phyloP scores from a whole-genome alignment of 2,113 vertebrate species.

The Saccopteryx leptura region DNA sequence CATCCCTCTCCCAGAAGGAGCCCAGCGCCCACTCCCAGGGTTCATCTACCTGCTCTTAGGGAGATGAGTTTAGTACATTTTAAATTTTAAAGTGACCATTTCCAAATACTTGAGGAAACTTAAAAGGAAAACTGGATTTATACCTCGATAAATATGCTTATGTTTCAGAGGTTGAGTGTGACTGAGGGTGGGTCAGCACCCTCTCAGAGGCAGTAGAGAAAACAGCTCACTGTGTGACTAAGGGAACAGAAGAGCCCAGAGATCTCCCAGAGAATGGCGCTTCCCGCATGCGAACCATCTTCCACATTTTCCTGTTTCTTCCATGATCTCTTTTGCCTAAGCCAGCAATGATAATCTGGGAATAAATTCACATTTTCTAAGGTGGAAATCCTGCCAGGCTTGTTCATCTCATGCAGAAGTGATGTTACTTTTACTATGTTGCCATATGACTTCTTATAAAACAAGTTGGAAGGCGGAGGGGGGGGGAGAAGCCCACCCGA shows the following conservation, averaged over 20 bases:
- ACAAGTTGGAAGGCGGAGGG: constrained; percentile 76
- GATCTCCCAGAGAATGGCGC: background rate
- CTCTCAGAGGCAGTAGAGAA: background rate
- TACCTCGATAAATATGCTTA: background rate
- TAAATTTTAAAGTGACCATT: constrained; percentile 72
- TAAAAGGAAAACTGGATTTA: background rate
- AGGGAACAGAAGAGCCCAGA: background rate
- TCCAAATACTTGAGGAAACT: constrained; percentile 54
- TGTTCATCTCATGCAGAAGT: constrained; percentile 85
- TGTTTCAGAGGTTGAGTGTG: background rate
- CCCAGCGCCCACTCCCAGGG: background rate
- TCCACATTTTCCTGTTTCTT: constrained; percentile 64
- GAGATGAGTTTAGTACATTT: constrained; percentile 31
- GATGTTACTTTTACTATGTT: constrained; percentile 81
- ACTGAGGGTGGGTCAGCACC: background rate
- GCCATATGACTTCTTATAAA: constrained; percentile 85
- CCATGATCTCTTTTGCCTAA: constrained; percentile 77
- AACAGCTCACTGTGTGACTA: background rate
- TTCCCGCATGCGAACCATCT: constrained; percentile 68
- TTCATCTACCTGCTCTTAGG: background rate
- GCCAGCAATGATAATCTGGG: constrained; percentile 81
- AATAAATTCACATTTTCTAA: constrained; percentile 83
- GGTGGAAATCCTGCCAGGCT: constrained; percentile 80
- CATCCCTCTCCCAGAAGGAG: constrained; percentile 43
- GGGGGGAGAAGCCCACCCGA: constrained; percentile 66